Evolutionary conservation across 2,797 vertebrate genomes (phyloP), one percentile per base, ranked within the genome.

Genomic region (Pseudocheirus occidentalis): DNA sequence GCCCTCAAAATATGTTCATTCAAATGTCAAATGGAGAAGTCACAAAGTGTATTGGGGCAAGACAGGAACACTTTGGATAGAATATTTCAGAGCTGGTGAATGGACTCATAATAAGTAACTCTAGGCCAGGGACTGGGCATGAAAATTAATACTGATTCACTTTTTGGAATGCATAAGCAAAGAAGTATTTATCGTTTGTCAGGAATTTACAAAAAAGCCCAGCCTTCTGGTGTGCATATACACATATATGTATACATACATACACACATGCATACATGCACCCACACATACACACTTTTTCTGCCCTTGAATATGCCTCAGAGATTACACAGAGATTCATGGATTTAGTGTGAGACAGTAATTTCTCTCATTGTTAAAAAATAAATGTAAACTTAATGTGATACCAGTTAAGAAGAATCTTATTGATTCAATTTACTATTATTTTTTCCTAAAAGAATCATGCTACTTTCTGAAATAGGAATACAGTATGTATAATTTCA

Each of bases 391-490:
- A 87, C 24, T 24, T 87, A 87, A 87, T 50, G 3, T 50, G 40
- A 50, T 87, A 40, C 24, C 40, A 87, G 4, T 50, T 87, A 87
- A 10, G 21, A 46, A 46, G 27, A 40, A 81, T 46, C 40, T 24
- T 27, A 81, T 27, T 73, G 18, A 40, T 73, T 40, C 16, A 40
- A n/a, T 31, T 40, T 40, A 27, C 18, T 40, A 73, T 81, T 10
- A 24, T 3, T 46, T 50, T 52, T 40, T 40, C 58, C 50, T 91
- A 93, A 95, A 93, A 91, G 94, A 95, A 62, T 28, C 24, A 55
- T 57, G 91, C 0, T 90, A 10, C 24, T 97, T 95, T 40, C n/a
- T 95, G 24, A 95, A 58, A 92, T 24, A 95, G 94, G 94, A n/a
- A 94, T 31, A 92, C 58, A 14, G 10, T 7, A 93, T 13, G 93